Evolutionary conservation across 2,888 invertebrate genomes (phyloP), one percentile per base, ranked within the genome.

Genomic region (Mycalesis mineus): DNA sequence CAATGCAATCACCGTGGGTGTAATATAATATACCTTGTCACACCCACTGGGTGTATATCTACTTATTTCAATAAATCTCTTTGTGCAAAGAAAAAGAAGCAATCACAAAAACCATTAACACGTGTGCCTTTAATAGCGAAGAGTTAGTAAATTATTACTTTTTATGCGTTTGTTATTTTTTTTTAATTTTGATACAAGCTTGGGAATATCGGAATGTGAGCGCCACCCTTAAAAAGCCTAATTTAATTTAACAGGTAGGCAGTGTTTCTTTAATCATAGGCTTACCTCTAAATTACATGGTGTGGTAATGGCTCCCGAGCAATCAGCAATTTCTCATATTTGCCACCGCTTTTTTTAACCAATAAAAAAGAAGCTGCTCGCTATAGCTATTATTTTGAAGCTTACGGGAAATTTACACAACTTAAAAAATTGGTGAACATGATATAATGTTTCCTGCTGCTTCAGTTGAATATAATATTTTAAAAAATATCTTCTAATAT

Each of bases 171-270:
- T 65, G 66, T 77, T 83, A 80, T 82, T 78, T 75, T 45, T 53
- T 65, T 78, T 76, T 73, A 74, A 65, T 77, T 75, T 59, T 45
- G 53, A 64, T 72, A 67, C 79, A 79, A 79, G 75, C 72, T 68
- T 74, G 65, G 72, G 72, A 75, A 74, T 78, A 76, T 68, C 56
- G 80, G 80, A 83, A 84, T 83, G 80, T 67, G 58, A 79, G 79
- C 81, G 80, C 84, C 82, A 82, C 82, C 82, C 82, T 83, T 84
- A 84, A 88, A 86, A 85, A 82, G 84, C 82, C 85, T 89, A 89
- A 89, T 88, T 88, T 89, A 89, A 89, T 88, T 89, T 88, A 88
- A 88, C 82, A 88, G 88, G 88, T 87, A 88, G 88, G 88, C 88
- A 84, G 84, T 69, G 80, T 76, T 81, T 78, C 78, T 84, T 84